Conservation (phyloP, 2,797 vertebrate genomes). For the Clarias pachynema region DNA sequence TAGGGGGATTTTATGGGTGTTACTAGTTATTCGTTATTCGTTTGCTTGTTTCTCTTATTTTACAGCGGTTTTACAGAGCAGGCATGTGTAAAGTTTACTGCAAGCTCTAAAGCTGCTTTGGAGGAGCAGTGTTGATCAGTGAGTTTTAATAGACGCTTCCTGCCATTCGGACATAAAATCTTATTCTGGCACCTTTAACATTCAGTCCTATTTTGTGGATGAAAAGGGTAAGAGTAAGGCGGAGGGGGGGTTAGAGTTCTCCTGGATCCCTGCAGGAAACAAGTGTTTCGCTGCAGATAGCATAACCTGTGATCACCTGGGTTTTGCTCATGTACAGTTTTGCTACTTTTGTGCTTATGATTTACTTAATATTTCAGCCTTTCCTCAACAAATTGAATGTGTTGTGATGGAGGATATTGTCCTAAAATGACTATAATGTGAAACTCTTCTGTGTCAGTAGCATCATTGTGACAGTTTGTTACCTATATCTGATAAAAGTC, state of each 20-base stretch:
- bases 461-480: slow-evolving; percentile 8
- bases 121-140: background rate
- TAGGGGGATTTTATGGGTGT: background rate
- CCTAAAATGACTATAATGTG: slow-evolving; percentile 9
- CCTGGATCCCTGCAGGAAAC: slow-evolving; percentile 81
- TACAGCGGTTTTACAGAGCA: background rate
- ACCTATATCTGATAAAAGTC: background rate
- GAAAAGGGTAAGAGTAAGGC: slow-evolving; percentile 34
- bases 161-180: slow-evolving; percentile 17
- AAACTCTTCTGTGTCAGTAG: slow-evolving; percentile 13
- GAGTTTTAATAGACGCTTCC: slow-evolving; percentile 26
- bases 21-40: background rate
- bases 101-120: background rate
- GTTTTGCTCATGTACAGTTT: slow-evolving; percentile 66
- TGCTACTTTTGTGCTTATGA: slow-evolving; percentile 60
- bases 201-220: slow-evolving; percentile 45
- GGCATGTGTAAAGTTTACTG: slow-evolving; percentile 1
- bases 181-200: slow-evolving; percentile 32
- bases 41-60: background rate
- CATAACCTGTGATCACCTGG: slow-evolving; percentile 73
- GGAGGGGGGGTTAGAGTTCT: slow-evolving; percentile 68
- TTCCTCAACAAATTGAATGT: slow-evolving; percentile 51
- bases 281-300: slow-evolving; percentile 77
- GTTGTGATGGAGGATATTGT: slow-evolving; percentile 32
- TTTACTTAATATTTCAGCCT: slow-evolving; percentile 73